Evolutionary conservation across 30 jellyfish, hydroid and myxozoan genomes (phyloP).

Genomic region (Turritopsis rubra): DNA sequence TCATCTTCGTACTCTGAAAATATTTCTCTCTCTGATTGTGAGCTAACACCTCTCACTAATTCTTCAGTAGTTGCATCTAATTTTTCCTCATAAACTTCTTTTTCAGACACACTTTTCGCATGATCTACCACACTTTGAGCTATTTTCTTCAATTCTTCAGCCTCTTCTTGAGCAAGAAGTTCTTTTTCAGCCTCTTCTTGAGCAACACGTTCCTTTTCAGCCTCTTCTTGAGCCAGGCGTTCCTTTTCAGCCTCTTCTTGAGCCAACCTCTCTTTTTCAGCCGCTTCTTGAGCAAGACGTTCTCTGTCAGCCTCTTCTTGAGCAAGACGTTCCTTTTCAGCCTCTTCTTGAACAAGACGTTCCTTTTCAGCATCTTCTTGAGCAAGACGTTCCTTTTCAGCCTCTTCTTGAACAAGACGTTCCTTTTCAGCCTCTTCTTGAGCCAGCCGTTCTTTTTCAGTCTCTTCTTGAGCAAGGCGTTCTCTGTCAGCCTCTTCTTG

Average conservation of each 20-base stretch:
- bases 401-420: slow-evolving; percentile 32
- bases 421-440: slow-evolving; percentile 29
- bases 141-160: no score
- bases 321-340: slow-evolving; percentile 19
- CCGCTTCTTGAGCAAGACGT: slow-evolving; percentile 20
- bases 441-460: slow-evolving; percentile 20
- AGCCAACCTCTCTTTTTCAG: slow-evolving; percentile 28
- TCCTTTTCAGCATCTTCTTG: slow-evolving; percentile 33
- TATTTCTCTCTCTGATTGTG: no score
- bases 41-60: no score
- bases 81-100: no score
- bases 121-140: no score
- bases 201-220: slow-evolving; percentile 23
- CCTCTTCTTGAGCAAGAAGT: slow-evolving; percentile 32
- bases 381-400: slow-evolving; percentile 27
- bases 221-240: slow-evolving; percentile 29
- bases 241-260: slow-evolving; percentile 27
- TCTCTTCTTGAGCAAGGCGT: slow-evolving; percentile 25
- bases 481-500: slow-evolving; percentile 31
- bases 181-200: slow-evolving; percentile 31
- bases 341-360: slow-evolving; percentile 10
- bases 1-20: no score
- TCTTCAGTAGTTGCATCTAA: no score
- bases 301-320: slow-evolving; percentile 33
- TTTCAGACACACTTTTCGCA: no score